Percentiles rank a stretch among this genome's conserved stretches.
Conservation (phyloP, 2,113 vertebrate species). For the Diadophis punctatus region DNA sequence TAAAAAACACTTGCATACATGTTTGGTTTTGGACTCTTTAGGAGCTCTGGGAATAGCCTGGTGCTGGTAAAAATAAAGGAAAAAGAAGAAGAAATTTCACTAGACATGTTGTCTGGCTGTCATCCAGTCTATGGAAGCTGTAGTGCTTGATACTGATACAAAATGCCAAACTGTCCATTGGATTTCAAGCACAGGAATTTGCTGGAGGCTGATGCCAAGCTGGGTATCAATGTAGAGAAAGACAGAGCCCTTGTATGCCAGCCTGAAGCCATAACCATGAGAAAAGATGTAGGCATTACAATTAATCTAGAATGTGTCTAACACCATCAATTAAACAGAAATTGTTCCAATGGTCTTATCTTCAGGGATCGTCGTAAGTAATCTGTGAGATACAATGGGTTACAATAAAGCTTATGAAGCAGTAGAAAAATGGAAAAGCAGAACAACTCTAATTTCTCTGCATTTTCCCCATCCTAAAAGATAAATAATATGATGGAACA, state of each 20-base stretch:
- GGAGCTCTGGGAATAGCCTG: neutral
- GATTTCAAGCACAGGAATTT: constrained; percentile 4
- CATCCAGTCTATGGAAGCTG: neutral
- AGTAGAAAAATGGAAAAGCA: neutral
- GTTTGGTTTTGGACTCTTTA: neutral
- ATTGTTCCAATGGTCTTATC: neutral
- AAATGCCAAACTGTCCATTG: neutral
- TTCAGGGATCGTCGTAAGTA: neutral
- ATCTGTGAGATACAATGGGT: neutral
- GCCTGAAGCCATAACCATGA: neutral
- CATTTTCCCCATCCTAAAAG: neutral
- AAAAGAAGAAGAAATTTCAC: neutral
- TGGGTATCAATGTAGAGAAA: neutral
- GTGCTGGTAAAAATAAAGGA: fast-evolving
- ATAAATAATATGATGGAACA: neutral
- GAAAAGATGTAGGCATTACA: neutral
- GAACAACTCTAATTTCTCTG: neutral
- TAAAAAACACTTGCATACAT: no score
- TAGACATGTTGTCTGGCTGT: neutral
- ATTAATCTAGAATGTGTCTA: constrained; percentile 12
- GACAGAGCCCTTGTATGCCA: neutral
- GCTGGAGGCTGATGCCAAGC: neutral
- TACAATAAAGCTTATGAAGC: neutral
- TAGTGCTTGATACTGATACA: constrained; percentile 9
- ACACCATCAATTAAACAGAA: neutral